phyloP scores from a whole-genome alignment of 2,888 invertebrate species.

The Leptura quadrifasciata region DNA sequence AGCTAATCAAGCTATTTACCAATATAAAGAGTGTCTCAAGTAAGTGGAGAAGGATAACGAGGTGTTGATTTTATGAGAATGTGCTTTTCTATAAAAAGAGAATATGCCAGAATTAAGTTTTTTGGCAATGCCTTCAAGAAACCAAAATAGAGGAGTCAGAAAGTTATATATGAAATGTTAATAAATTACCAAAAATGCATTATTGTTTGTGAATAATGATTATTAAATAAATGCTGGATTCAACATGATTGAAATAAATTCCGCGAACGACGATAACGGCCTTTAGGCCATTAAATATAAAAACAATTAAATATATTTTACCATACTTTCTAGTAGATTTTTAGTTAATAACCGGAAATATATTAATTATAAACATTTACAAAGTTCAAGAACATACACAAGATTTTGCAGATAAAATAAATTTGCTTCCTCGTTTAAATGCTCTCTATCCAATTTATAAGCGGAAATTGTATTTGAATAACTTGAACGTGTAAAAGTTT shows the following conservation, averaged over 20 bases:
- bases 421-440: not conserved
- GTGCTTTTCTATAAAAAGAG: no score
- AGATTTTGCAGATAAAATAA: conserved; percentile 7
- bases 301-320: conserved; percentile 1
- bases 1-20: no score
- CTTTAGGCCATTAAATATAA: not conserved
- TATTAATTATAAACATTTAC: conserved; percentile 3
- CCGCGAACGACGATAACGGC: not conserved
- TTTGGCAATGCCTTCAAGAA: no score
- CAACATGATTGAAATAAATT: not conserved
- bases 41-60: no score
- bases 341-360: not conserved
- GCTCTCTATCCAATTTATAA: not conserved
- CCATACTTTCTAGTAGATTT: conserved; percentile 1
- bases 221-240: not conserved
- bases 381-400: not conserved
- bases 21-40: no score
- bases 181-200: no score
- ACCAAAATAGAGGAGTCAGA: no score
- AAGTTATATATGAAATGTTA: no score
- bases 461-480: not conserved
- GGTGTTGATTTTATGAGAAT: no score
- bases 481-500: not conserved
- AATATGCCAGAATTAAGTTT: no score
- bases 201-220: no score